These are phyloP conservation scores for Epinephelus malabaricus DNA, from an alignment of 2,797 vertebrate species.

Conservation along the genomic window DNA sequence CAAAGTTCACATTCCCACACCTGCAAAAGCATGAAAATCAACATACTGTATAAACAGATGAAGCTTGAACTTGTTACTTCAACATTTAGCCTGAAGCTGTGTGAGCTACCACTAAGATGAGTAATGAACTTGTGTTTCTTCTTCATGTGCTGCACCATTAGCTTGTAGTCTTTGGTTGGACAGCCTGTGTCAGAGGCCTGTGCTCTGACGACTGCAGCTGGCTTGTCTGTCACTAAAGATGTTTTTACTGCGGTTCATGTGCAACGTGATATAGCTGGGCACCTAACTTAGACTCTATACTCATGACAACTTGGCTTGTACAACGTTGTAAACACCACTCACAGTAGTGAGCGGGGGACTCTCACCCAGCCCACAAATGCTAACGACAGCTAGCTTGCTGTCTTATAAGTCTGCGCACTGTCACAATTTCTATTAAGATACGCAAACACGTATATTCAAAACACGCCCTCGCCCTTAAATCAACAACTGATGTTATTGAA, in stretches of 20 bases:
- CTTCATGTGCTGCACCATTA: constrained; percentile 22
- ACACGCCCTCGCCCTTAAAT: accelerated
- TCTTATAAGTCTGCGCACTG: not conserved
- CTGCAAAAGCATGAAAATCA: constrained; percentile 74
- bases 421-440: not conserved
- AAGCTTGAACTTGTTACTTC: not conserved
- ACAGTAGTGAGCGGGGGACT: not conserved
- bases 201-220: constrained; percentile 28
- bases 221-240: constrained; percentile 17
- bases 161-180: not conserved
- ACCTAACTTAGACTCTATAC: not conserved
- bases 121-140: not conserved
- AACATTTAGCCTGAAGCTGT: not conserved
- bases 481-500: accelerated
- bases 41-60: accelerated
- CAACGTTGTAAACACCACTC: constrained; percentile 19
- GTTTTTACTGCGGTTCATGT: not conserved
- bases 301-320: constrained; percentile 20
- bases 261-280: constrained; percentile 45
- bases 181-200: constrained; percentile 8
- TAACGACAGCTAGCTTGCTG: constrained; percentile 41
- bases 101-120: not conserved
- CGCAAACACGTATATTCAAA: accelerated
- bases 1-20: constrained; percentile 98
- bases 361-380: constrained; percentile 18